These are phyloP conservation scores for Scaptomyza montana DNA, from an alignment of 1,140 invertebrate species.

Conservation along the genomic window DNA sequence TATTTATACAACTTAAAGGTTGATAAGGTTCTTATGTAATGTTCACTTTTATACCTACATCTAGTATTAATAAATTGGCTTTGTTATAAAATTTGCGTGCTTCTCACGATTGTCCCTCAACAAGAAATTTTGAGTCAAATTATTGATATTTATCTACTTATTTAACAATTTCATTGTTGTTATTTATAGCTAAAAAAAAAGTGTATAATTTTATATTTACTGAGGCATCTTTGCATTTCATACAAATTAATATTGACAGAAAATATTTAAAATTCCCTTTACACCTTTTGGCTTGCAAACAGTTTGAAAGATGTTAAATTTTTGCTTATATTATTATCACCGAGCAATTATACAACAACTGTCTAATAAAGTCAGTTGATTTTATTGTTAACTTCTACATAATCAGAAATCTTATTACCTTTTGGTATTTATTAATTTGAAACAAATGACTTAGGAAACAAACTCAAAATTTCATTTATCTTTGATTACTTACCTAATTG, in stretches of 20 bases:
- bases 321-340: neutral
- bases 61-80: neutral
- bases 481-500: constrained; percentile 57
- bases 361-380: neutral
- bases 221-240: neutral
- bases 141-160: constrained; percentile 36
- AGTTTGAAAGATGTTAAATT: neutral
- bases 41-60: neutral
- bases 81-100: constrained; percentile 28
- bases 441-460: constrained; percentile 47
- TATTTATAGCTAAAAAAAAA: neutral
- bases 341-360: neutral
- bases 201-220: neutral
- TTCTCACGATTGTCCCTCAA: constrained; percentile 28
- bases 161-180: constrained; percentile 29
- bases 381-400: too few relatives aligned
- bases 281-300: constrained; percentile 1
- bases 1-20: neutral
- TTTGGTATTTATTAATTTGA: too few relatives aligned
- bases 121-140: constrained; percentile 8
- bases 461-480: constrained; percentile 20
- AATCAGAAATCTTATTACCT: too few relatives aligned
- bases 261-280: constrained; percentile 1
- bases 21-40: neutral
- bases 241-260: neutral